Conservation (phyloP, 2,797 vertebrate genomes). For the Numenius phaeopus region DNA sequence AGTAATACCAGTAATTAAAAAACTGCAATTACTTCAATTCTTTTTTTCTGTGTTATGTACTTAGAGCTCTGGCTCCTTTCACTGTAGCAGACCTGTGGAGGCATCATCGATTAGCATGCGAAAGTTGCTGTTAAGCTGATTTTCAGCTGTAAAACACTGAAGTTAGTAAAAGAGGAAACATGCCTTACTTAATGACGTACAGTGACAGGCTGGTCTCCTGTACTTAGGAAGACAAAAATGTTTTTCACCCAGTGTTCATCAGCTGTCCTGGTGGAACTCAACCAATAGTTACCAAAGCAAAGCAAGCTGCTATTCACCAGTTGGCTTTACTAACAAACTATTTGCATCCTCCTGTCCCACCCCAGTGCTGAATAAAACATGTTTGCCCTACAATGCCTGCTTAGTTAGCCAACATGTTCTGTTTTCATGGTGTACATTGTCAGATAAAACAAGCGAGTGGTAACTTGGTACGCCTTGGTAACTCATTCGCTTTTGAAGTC, state of each 20-base stretch:
- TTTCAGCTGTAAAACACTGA: not conserved
- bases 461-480: not conserved
- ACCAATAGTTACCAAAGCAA: not conserved
- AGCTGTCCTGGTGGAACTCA: not conserved
- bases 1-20: slow-evolving; percentile 18
- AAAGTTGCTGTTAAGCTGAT: not conserved
- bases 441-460: not conserved
- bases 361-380: not conserved
- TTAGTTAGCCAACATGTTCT: not conserved
- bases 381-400: not conserved
- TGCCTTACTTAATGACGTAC: not conserved
- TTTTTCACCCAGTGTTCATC: not conserved
- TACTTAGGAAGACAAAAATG: not conserved
- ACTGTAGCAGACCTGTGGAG: not conserved
- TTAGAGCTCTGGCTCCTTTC: not conserved
- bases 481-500: not conserved
- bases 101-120: not conserved
- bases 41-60: not conserved
- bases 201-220: not conserved
- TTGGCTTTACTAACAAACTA: not conserved
- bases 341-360: not conserved
- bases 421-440: not conserved
- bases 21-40: not conserved
- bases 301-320: not conserved
- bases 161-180: not conserved